A percentile compares a stretch with the other conserved stretches of the same genome.
These are phyloP conservation scores for Stomatorhinus walkeri DNA, from an alignment of 2,797 vertebrate species.

Conservation along the genomic window DNA sequence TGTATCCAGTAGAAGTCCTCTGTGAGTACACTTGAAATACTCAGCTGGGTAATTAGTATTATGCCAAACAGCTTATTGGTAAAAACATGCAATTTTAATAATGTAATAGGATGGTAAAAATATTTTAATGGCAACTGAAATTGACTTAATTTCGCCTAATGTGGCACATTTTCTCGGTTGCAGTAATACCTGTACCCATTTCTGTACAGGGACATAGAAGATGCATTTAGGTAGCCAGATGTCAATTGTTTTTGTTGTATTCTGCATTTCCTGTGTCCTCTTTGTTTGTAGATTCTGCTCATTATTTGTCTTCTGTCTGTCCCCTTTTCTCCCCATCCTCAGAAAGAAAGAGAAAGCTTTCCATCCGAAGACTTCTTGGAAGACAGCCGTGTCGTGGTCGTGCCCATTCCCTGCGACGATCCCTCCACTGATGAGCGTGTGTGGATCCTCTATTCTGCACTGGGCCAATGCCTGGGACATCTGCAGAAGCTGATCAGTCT, in stretches of 20 bases:
- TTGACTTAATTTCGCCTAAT: background rate
- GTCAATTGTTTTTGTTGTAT: too few relatives aligned
- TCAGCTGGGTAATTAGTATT: background rate
- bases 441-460: slow-evolving; percentile 51
- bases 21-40: background rate
- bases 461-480: slow-evolving; percentile 59
- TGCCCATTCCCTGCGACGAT: slow-evolving; percentile 35
- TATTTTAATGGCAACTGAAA: background rate
- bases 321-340: background rate
- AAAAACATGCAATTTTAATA: background rate
- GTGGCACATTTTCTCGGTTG: background rate
- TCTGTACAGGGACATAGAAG: background rate
- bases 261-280: background rate
- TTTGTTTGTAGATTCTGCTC: background rate
- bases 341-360: slow-evolving; percentile 60
- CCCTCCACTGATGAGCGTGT: slow-evolving; percentile 49
- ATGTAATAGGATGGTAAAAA: background rate
- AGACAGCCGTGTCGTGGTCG: slow-evolving; percentile 49
- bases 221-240: background rate
- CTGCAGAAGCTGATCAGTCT: slow-evolving; percentile 54
- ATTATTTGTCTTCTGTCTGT: background rate
- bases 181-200: background rate
- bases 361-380: slow-evolving; percentile 44
- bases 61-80: background rate
- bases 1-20: background rate